These are phyloP conservation scores for Leucophenga maculata DNA, from an alignment of 2,888 invertebrate genomes.

Conservation along the genomic window DNA sequence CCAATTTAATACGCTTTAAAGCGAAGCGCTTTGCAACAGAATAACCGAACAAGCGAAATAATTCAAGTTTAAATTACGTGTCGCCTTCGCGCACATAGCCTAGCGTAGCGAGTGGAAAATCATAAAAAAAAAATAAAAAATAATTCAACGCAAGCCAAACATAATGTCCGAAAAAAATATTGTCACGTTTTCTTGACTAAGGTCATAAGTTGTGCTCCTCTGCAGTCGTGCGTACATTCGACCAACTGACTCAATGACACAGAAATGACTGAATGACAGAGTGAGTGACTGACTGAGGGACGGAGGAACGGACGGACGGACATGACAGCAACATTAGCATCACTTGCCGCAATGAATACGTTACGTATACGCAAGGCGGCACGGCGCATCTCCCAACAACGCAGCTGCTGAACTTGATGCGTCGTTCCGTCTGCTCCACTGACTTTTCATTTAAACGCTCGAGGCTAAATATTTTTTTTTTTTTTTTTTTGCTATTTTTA, in stretches of 20 bases:
- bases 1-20: background rate
- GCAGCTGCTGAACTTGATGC: slow-evolving; percentile 17
- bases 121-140: too few relatives aligned
- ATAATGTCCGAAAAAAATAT: slow-evolving; percentile 26
- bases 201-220: slow-evolving; percentile 52
- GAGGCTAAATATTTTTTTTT: background rate
- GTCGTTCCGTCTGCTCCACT: background rate
- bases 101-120: background rate
- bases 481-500: slow-evolving; percentile 9
- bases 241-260: slow-evolving; percentile 25
- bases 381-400: too few relatives aligned
- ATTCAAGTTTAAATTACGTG: slow-evolving; percentile 20
- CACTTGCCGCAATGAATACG: background rate
- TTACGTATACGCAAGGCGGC: background rate
- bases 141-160: too few relatives aligned
- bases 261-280: slow-evolving; percentile 13
- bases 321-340: background rate
- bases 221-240: background rate
- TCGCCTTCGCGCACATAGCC: slow-evolving; percentile 6
- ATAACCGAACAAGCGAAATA: background rate
- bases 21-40: background rate
- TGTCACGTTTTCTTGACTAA: slow-evolving; percentile 62
- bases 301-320: background rate
- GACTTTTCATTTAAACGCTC: background rate
- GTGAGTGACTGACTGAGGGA: slow-evolving; percentile 10